phyloP scores from a whole-genome alignment of 1,140 invertebrate species.

The Eriocheir sinensis region DNA sequence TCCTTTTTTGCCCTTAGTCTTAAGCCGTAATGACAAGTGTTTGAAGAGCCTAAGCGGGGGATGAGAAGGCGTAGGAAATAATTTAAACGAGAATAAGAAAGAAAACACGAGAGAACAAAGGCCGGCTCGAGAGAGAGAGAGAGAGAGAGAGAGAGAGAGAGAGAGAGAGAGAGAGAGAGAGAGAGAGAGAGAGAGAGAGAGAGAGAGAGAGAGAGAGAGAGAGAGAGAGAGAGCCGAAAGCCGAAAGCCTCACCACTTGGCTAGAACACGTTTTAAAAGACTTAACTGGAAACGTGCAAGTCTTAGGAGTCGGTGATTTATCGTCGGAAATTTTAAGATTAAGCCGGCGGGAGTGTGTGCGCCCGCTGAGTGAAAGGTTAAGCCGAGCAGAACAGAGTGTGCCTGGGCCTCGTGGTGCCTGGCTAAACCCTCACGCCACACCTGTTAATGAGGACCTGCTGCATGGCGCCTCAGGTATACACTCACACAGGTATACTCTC shows the following conservation, averaged over 20 bases:
- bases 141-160: neutral
- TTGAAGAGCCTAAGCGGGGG: no score
- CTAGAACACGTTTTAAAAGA: neutral
- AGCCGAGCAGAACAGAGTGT: neutral
- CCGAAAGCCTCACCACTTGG: neutral
- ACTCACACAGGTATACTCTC: no score
- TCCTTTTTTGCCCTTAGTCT: no score
- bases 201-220: neutral
- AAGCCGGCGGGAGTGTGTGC: neutral
- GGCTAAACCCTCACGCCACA: neutral
- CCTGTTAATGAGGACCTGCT: constrained; percentile 23
- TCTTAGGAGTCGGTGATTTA: neutral
- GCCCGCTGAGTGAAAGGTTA: neutral
- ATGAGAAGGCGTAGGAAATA: no score
- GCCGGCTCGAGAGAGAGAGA: neutral
- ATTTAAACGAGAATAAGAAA: no score
- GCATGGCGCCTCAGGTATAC: neutral
- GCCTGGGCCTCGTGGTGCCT: neutral
- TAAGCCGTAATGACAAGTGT: no score
- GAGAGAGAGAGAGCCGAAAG: neutral
- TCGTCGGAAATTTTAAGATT: neutral
- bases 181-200: neutral
- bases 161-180: neutral
- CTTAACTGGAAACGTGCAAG: neutral
- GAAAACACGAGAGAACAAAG: neutral